Base-by-base conservation (phyloP, 1,140 invertebrate species). In the Drosophila mauritiana region DNA sequence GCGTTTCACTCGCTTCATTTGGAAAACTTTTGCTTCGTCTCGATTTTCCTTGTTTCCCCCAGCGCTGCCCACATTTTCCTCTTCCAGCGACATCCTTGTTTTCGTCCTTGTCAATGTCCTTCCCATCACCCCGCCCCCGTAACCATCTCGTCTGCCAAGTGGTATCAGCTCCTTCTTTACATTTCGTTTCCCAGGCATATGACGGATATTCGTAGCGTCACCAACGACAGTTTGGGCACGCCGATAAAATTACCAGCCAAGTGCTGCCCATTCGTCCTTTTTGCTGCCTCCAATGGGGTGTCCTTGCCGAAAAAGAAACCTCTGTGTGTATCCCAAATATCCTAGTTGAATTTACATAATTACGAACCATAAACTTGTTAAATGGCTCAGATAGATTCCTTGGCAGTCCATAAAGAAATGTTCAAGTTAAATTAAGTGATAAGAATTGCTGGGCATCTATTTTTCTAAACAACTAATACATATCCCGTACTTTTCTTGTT, bases 1-100 rank as follows among this genome's bases (percentile, higher is more conserved):
- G 65, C 45, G 20, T 69, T 68, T 55, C 25, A 13, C 43, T 72
- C 65, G 67, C 67, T 72, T 61, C 69, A 72, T 73, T 61, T 72
- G 67, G 10, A 43, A 51, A 49, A 73, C 39, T 27, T 49, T 58
- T 17, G 11, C 37, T 51, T 7, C 37, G 27, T 5, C 34, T 72
- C 13, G 46, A 22, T 12, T 40, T 70, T 42, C 52, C 36, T 36
- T 34, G 20, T 46, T 15, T 27, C 8, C 34, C 13, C 10, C n/a
- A n/a, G 5, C 8, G 11, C 22, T 31, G 5, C 4, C 27, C 31
- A 6, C 20, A n/a, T 7, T 46, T 42, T 65, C 25, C 40, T 27
- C 10, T 22, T 13, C 4, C n/a, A 10, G 43, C 4, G 4, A 36
- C 27, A 13, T 49, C 63, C 58, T 25, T 51, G 27, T 10, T 31